Evolutionary conservation across 2,888 invertebrate species (phyloP).

Genomic region (Pecten maximus): DNA sequence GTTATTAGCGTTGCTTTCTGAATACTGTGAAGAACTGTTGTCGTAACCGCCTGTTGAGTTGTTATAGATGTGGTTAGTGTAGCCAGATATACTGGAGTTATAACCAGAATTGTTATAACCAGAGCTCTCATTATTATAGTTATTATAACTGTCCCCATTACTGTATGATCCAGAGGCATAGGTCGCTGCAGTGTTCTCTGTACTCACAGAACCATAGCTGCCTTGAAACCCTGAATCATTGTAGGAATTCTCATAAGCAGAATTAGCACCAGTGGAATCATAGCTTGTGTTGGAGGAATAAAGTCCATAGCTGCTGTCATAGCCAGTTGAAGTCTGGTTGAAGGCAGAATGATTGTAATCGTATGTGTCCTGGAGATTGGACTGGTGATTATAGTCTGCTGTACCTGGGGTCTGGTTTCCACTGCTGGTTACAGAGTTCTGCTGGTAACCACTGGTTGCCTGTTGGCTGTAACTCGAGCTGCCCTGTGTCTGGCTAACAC

Average conservation of each 20-base stretch:
- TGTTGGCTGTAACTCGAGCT: slow-evolving; percentile 26
- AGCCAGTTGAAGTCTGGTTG: background rate
- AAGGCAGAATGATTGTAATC: background rate
- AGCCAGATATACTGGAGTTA: background rate
- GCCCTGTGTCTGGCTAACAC: background rate
- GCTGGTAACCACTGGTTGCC: slow-evolving; percentile 37
- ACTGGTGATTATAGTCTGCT: background rate
- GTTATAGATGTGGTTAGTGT: background rate
- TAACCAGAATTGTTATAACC: background rate
- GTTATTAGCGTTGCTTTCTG: background rate
- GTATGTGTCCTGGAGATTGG: background rate
- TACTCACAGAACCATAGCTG: background rate
- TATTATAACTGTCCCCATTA: background rate
- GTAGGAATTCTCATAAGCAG: background rate
- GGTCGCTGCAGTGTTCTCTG: background rate
- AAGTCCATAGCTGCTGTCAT: background rate
- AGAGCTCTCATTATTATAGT: no score
- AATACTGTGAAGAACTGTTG: background rate
- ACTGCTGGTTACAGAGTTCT: background rate
- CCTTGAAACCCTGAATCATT: background rate
- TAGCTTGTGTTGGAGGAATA: background rate
- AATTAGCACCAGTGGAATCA: background rate
- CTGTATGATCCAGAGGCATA: background rate
- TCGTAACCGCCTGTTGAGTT: background rate
- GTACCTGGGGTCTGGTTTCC: background rate